These are phyloP conservation scores for Myocastor coypus DNA, from an alignment of 2,113 vertebrate genomes.

Conservation along the genomic window DNA sequence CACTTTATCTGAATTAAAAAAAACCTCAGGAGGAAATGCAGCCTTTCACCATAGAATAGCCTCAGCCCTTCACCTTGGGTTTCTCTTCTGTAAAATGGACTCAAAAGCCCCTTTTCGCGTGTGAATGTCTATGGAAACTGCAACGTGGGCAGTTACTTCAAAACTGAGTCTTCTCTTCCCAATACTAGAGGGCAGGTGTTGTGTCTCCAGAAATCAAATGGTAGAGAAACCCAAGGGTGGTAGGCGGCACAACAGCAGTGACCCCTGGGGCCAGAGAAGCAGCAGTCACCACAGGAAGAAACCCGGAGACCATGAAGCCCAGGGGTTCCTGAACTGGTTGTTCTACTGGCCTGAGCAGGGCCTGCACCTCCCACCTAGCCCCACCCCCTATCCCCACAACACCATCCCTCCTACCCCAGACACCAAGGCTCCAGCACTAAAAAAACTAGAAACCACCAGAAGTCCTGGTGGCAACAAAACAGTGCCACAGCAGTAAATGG, in stretches of 20 bases:
- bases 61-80: background rate
- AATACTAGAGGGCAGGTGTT: background rate
- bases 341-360: background rate
- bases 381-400: too few relatives aligned
- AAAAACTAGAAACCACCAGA: constrained; percentile 12
- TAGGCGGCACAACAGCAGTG: background rate
- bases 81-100: constrained; percentile 63
- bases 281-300: background rate
- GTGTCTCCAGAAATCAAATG: background rate
- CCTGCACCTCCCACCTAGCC: background rate
- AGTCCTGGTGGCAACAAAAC: background rate
- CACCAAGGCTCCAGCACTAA: background rate
- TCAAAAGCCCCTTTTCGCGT: background rate
- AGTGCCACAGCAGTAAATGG: background rate
- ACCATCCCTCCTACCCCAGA: background rate
- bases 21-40: background rate
- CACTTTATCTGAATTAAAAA: background rate
- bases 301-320: background rate
- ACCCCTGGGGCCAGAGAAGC: background rate
- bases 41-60: background rate
- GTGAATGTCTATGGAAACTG: constrained; percentile 36
- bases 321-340: background rate
- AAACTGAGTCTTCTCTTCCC: background rate
- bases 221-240: background rate
- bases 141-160: background rate